Percentiles rank a stretch among this genome's conserved stretches.
Conservation (phyloP, 2,797 vertebrate species). For the Takifugu ocellatus region DNA sequence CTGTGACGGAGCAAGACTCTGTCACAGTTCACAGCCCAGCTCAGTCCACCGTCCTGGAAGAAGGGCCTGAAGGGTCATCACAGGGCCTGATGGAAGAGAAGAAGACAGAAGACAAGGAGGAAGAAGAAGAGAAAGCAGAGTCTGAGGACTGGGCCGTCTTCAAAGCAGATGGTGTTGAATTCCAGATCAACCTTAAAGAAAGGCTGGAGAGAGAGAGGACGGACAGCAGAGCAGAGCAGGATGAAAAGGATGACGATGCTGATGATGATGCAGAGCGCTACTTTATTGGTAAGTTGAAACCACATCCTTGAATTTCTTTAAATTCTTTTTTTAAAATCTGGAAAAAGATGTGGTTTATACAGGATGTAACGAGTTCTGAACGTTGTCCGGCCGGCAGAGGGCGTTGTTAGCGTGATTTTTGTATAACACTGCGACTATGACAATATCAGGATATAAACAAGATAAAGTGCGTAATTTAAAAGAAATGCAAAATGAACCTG, state of each 20-base stretch:
- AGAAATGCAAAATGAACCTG: no score
- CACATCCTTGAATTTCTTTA: neutral
- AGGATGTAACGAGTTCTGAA: no score
- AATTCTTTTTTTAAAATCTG: neutral
- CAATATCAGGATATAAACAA: no score
- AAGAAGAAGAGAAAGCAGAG: conserved; percentile 58
- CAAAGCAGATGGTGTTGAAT: conserved; percentile 66
- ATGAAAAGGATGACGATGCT: conserved; percentile 16
- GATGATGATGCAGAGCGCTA: conserved; percentile 49
- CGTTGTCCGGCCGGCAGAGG: no score
- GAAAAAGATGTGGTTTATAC: neutral
- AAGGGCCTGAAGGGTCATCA: conserved; percentile 12
- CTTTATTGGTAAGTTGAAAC: conserved; percentile 69
- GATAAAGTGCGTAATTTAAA: no score
- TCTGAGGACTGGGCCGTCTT: conserved; percentile 48
- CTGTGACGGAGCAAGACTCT: conserved; percentile 48
- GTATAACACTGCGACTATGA: no score
- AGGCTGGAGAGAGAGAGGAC: conserved; percentile 31
- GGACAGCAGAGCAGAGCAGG: conserved; percentile 19
- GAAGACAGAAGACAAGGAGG: conserved; percentile 23
- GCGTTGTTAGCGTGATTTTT: no score
- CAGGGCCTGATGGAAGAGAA: conserved; percentile 51
- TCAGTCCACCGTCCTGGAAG: conserved; percentile 27
- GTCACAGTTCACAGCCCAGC: no score
- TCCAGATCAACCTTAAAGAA: conserved; percentile 66